Evolutionary conservation across 2,113 vertebrate species (phyloP).

Genomic region (Aegotheles bennettii): DNA sequence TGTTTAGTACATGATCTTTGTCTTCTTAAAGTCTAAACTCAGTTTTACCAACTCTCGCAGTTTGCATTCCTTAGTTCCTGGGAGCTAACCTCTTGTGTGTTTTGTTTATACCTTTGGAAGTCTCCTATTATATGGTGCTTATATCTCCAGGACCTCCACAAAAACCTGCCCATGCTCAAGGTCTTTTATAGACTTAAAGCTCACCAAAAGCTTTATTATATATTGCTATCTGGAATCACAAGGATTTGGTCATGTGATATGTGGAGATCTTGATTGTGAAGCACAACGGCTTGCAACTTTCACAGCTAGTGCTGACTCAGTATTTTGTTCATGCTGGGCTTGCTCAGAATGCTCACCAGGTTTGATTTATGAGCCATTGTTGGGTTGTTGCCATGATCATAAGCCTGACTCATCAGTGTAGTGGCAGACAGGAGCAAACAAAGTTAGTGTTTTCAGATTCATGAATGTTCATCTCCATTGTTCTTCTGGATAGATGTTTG

Average conservation of each 20-base stretch:
- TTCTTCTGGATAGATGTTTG: neutral
- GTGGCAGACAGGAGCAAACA: neutral
- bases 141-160: neutral
- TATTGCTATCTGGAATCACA: neutral
- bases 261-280: neutral
- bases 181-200: neutral
- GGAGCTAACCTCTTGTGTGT: accelerated
- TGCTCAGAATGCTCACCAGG: neutral
- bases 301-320: neutral
- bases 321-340: neutral
- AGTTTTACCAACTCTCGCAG: neutral
- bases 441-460: neutral
- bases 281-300: neutral
- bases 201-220: neutral
- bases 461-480: neutral
- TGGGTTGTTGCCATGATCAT: neutral
- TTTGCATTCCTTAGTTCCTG: neutral
- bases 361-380: neutral
- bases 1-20: neutral
- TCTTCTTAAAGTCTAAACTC: neutral
- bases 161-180: neutral
- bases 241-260: neutral
- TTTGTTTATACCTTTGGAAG: neutral
- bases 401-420: neutral
- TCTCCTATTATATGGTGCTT: neutral